Percentiles rank a stretch among this genome's conserved stretches.
Evolutionary conservation across 2,113 vertebrate species (phyloP).

Genomic region (Amblyornis subalaris): DNA sequence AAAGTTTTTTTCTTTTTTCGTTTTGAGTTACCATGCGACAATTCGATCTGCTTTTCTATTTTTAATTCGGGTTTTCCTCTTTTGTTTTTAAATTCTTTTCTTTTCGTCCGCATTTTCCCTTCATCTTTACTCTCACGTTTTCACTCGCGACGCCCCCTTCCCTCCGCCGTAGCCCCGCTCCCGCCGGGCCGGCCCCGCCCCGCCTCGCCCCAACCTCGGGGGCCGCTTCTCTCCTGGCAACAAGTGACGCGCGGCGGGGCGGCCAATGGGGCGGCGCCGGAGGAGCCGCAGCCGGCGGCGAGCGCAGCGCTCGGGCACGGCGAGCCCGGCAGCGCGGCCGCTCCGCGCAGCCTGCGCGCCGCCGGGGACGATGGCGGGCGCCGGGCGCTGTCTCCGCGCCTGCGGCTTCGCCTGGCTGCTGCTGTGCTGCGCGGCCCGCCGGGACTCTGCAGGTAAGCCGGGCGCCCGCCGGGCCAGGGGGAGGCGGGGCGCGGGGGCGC

Average conservation of each 20-base stretch:
- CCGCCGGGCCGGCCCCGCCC: background rate
- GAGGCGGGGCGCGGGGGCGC: background rate
- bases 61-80: background rate
- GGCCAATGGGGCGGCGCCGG: background rate
- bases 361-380: background rate
- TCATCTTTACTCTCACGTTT: fast-evolving
- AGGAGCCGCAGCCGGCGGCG: background rate
- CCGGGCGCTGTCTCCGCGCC: background rate
- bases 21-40: background rate
- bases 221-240: background rate
- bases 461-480: background rate
- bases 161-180: background rate
- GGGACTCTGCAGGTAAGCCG: conserved; percentile 54
- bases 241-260: background rate
- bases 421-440: background rate
- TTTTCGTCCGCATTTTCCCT: background rate
- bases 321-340: background rate
- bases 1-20: background rate
- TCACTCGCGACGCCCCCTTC: fast-evolving
- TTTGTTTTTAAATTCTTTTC: background rate
- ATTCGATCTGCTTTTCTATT: background rate
- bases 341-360: background rate
- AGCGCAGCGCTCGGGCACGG: background rate
- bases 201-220: background rate
- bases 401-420: conserved; percentile 14